Evolutionary conservation across 2,113 vertebrate genomes (phyloP).

Genomic region (Budorcas taxicolor): DNA sequence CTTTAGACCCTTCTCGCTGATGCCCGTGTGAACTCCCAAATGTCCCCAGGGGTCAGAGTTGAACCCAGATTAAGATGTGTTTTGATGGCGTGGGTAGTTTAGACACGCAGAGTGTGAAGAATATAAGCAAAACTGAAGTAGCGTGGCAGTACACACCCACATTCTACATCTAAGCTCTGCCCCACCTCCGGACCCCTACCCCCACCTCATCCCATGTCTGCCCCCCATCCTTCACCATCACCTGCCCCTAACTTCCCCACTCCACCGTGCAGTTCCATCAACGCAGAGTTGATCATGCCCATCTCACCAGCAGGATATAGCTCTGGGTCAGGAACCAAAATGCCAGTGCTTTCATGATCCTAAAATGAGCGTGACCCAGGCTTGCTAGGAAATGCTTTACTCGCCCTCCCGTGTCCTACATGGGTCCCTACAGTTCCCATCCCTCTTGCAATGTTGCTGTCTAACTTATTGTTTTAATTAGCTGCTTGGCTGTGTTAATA

Average conservation of each 20-base stretch:
- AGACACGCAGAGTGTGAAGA: not conserved
- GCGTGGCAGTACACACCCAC: not conserved
- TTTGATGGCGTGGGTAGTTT: no score
- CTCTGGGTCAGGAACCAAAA: not conserved
- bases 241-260: not conserved
- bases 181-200: not conserved
- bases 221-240: fast-evolving
- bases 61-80: not conserved
- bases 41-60: no score
- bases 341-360: not conserved
- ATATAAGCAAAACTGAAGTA: not conserved
- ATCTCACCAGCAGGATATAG: not conserved
- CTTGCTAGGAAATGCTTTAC: not conserved
- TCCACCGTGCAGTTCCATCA: not conserved
- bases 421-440: not conserved
- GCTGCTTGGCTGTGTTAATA: slow-evolving; percentile 45
- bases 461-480: slow-evolving; percentile 72
- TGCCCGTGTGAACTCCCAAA: not conserved
- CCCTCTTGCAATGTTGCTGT: not conserved
- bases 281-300: not conserved
- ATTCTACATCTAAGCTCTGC: not conserved
- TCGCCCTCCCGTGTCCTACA: not conserved
- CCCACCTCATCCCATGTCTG: not conserved
- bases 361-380: not conserved
- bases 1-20: not conserved